Evolutionary conservation across 2,888 invertebrate species (phyloP), one percentile per base, ranked within the genome.

Genomic region (Sepioteuthis lessoniana): DNA sequence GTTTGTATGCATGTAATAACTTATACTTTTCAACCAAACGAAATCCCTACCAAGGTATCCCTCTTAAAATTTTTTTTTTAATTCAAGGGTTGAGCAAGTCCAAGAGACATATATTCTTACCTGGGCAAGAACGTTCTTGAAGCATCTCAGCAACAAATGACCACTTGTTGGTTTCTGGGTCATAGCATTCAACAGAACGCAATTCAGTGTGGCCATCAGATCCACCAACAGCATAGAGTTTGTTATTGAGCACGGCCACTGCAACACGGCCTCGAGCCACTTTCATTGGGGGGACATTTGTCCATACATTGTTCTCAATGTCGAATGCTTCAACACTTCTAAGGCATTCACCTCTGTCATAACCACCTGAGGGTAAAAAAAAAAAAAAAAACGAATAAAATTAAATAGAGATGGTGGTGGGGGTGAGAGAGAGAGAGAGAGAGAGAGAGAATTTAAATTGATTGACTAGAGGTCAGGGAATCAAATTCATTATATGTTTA

Each of bases 261-360:
- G 98, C 98, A 97, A 98, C 98, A 50, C 99, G 98, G 0, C 98
- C 98, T 94, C 99, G 97, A 94, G 98, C 98, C 38, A 94, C 95
- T 94, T 98, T 98, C 98, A 99, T 98, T 95, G 98, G 98, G 0
- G 98, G 98, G 96, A 98, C 97, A 46, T 97, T 97, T 91, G 97
- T 97, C 98, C 99, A 99, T 94, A 97, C 97, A 97, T 98, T 98
- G 10, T 97, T 97, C 93, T 97, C 97, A 13, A 98, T 98, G 96
- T 98, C 98, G 97, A 98, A 99, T 92, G 98, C 98, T 97, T 98
- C 98, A 0, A 98, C 98, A 38, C 98, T 98, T 95, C 98, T 98
- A 95, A 99, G 97, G 97, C 98, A 98, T 97, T 98, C 98, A 91
- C 98, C 98, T 95, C 98, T 98, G 97, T 98, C 98, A 97, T 99